Evolutionary conservation across 2,113 vertebrate genomes (phyloP).

Genomic region (Clupea harengus): DNA sequence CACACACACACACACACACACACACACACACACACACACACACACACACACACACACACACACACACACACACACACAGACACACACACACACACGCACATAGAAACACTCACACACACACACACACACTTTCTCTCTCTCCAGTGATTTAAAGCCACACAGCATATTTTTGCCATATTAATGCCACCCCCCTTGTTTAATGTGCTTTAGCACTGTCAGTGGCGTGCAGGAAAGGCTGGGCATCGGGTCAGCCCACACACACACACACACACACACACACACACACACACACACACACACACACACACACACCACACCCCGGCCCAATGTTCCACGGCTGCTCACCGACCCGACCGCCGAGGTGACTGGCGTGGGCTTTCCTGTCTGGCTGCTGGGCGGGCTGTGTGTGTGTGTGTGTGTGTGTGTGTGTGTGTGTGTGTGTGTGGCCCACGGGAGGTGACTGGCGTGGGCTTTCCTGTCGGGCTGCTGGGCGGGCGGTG

Average conservation of each 20-base stretch:
- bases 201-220: not conserved
- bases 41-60: not conserved
- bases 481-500: too few relatives aligned
- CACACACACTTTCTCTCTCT: not conserved
- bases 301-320: not conserved
- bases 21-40: not conserved
- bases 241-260: too few relatives aligned
- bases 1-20: not conserved
- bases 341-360: conserved; percentile 35
- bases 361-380: conserved; percentile 25
- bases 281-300: too few relatives aligned
- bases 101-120: too few relatives aligned
- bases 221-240: conserved; percentile 41
- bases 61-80: too few relatives aligned
- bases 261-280: too few relatives aligned
- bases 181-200: not conserved
- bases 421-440: conserved; percentile 9
- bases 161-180: not conserved
- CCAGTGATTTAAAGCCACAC: not conserved
- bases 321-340: conserved; percentile 21
- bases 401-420: not conserved
- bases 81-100: too few relatives aligned
- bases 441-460: too few relatives aligned
- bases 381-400: not conserved
- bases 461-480: too few relatives aligned